Evolutionary conservation across 2,113 vertebrate species (phyloP).

Genomic region (Glaucidium brasilianum): DNA sequence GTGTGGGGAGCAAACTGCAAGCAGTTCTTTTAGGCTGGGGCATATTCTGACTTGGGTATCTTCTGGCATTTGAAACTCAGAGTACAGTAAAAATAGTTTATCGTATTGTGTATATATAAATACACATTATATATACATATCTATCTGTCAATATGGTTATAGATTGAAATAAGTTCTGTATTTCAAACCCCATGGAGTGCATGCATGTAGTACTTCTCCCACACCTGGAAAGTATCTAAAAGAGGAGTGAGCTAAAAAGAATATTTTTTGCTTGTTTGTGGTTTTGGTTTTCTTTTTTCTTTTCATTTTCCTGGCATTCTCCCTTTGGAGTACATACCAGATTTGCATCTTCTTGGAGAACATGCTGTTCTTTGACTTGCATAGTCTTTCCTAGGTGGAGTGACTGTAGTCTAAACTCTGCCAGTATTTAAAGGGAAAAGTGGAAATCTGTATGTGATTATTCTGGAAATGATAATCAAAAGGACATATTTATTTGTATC

Average conservation of each 20-base stretch:
- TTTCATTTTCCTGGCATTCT: background rate
- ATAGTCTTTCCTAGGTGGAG: background rate
- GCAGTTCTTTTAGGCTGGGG: background rate
- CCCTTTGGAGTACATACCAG: background rate
- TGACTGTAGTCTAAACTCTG: background rate
- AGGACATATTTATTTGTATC: background rate
- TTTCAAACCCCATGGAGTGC: background rate
- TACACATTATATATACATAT: background rate
- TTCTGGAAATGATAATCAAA: background rate
- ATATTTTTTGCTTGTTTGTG: background rate
- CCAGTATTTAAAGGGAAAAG: background rate
- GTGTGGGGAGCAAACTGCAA: conserved; percentile 17
- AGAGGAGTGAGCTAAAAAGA: background rate
- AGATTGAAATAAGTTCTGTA: background rate
- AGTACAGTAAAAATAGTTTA: background rate
- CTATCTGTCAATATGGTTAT: background rate
- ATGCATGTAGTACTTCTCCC: background rate
- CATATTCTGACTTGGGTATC: background rate
- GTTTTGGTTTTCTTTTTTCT: background rate
- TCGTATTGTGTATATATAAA: background rate
- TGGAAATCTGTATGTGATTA: background rate
- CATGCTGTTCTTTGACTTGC: background rate
- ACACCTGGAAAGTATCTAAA: background rate
- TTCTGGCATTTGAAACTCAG: background rate
- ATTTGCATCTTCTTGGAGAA: background rate